Base-by-base conservation (phyloP, 2,113 vertebrate genomes). In the Balaeniceps rex region DNA sequence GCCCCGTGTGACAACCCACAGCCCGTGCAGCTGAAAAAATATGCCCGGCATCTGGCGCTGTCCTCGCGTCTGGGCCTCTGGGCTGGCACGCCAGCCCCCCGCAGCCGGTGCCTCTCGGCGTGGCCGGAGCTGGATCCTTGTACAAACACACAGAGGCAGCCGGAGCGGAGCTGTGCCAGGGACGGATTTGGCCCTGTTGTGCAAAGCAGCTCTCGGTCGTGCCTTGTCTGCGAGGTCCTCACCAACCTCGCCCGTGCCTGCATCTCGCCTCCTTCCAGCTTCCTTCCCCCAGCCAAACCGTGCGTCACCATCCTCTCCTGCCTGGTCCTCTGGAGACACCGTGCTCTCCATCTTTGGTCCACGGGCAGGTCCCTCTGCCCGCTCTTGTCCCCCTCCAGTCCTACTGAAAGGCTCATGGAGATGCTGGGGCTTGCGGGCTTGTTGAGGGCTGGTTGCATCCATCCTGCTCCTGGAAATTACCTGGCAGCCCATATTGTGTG, bases 21-120 rank as follows among this genome's bases (percentile, higher is more conserved):
- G 88, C 76, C 80, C 9, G 8, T 17, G 22, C 97, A 98, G 97
- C 97, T 98, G 97, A 94, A 72, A 97, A 97, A 98, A 96, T 76
- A 98, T 42, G 71, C 69, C 49, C 2, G 92, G 95, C 95, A 96
- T 95, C 97, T 97, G 96, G 94, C 42, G 36, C 79, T 21, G 88
- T 49, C 78, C 85, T 46, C 14, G 15, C 16, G 94, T 95, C 97
- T 95, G 86, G 25, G 83, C 33, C 93, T 63, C 34, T 2, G 0
- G 83, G 83, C 79, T 69, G 90, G 83, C 86, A 88, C 0, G 83
- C 78, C 85, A 86, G 88, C 71, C 76, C 83, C 1, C n/a, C 21
- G 1, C 96, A 94, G 97, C 92, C 92, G 83, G 75, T 80, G 92
- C 85, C 92, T 83, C 76, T 68, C 38, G 1, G 17, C 4, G 4